Conservation (phyloP, 2,888 invertebrate species). For the Apodemia zela region DNA sequence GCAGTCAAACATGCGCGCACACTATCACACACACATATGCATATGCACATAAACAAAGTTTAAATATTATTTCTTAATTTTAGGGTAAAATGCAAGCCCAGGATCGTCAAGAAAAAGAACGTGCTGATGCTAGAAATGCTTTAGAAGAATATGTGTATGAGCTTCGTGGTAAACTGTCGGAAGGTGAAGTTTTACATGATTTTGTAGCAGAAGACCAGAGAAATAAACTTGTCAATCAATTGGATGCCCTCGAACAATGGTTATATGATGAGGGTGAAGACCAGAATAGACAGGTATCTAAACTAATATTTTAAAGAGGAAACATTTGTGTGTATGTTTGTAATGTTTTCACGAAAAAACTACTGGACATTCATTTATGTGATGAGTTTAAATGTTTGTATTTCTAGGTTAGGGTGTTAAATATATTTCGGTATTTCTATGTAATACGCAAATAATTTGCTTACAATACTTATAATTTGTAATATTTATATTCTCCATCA, state of each 20-base stretch:
- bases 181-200: constrained; percentile 86
- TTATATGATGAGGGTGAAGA: constrained; percentile 97
- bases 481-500: too few species aligned
- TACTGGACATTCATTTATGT: too few species aligned
- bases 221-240: constrained; percentile 79
- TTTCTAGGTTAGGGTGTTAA: too few species aligned
- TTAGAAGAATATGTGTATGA: constrained; percentile 99
- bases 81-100: constrained; percentile 90
- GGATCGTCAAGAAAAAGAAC: constrained; percentile 96
- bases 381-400: too few species aligned
- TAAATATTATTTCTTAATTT: constrained; percentile 11
- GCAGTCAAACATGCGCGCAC: too few species aligned
- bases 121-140: constrained; percentile 97
- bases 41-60: neutral
- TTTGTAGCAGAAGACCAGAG: constrained; percentile 88
- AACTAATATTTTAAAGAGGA: too few species aligned
- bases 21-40: too few species aligned
- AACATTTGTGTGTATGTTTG: too few species aligned
- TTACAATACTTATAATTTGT: too few species aligned
- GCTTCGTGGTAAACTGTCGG: constrained; percentile 91
- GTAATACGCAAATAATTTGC: too few species aligned
- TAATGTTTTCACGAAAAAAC: too few species aligned
- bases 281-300: constrained; percentile 83
- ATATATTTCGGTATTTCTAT: too few species aligned
- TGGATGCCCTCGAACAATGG: constrained; percentile 97